Evolutionary conservation across 2,888 invertebrate genomes (phyloP).

Genomic region (Acholoe squamosa): DNA sequence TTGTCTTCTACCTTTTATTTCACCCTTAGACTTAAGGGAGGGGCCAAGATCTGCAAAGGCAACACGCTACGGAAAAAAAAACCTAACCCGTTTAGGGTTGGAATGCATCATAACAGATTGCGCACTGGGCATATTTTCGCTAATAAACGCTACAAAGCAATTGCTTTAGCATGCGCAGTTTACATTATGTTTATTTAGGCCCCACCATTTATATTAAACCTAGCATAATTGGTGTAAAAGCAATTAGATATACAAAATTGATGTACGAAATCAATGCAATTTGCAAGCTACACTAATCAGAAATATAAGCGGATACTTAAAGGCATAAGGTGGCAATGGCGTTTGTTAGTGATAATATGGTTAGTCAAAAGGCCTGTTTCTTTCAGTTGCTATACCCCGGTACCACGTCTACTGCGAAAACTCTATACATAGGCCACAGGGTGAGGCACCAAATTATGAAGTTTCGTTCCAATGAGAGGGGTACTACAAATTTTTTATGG

Average conservation of each 20-base stretch:
- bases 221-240: too few relatives aligned
- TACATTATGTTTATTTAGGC: neutral
- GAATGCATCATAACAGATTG: too few relatives aligned
- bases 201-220: neutral
- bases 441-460: too few relatives aligned
- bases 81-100: neutral
- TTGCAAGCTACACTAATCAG: too few relatives aligned
- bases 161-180: slow-evolving; percentile 8
- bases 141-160: neutral
- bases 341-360: slow-evolving; percentile 10
- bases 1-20: neutral
- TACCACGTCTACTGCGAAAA: neutral
- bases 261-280: too few relatives aligned
- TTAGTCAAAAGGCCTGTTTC: neutral
- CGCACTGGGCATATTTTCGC: neutral
- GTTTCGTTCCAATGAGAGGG: too few relatives aligned
- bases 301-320: too few relatives aligned
- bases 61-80: neutral
- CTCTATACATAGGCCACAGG: too few relatives aligned
- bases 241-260: too few relatives aligned
- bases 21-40: neutral
- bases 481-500: too few relatives aligned
- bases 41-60: neutral
- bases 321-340: neutral
- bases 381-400: neutral